Evolutionary conservation across 37 sponge, comb jelly and placozoan species (phyloP).

Genomic region (Theonella swinhoei): DNA sequence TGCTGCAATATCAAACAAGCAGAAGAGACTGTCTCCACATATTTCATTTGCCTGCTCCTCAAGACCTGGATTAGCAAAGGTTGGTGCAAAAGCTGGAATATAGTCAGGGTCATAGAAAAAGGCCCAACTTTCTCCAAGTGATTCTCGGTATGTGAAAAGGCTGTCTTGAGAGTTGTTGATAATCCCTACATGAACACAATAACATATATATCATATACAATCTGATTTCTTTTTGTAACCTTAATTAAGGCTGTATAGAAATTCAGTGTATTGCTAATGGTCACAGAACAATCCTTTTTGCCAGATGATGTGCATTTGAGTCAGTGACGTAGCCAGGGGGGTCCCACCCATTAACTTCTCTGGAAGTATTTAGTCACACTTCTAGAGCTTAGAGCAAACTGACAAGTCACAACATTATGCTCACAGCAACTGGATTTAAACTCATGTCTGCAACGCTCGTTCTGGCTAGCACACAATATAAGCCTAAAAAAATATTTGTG

Average conservation of each 20-base stretch:
- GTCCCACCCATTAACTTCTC: no score
- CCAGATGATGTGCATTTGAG: no score
- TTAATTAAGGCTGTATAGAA: no score
- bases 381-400: no score
- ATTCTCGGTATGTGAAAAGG: slow-evolving; percentile 52
- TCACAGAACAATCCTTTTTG: no score
- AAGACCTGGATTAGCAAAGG: slow-evolving; percentile 37
- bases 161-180: slow-evolving; percentile 16
- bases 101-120: slow-evolving; percentile 43
- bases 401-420: no score
- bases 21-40: slow-evolving; percentile 30
- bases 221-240: no score
- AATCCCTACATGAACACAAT: slow-evolving; percentile 36
- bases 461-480: background rate
- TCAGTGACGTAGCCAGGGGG: no score
- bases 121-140: slow-evolving; percentile 40
- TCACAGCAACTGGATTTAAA: no score
- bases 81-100: slow-evolving; percentile 12
- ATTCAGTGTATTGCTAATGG: no score
- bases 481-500: background rate
- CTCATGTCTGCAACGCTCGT: background rate
- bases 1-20: slow-evolving; percentile 56
- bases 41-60: slow-evolving; percentile 5
- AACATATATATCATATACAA: background rate
- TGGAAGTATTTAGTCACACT: no score